Conservation (phyloP, 2,113 vertebrate species). For the Zosterops hypoxanthus region DNA sequence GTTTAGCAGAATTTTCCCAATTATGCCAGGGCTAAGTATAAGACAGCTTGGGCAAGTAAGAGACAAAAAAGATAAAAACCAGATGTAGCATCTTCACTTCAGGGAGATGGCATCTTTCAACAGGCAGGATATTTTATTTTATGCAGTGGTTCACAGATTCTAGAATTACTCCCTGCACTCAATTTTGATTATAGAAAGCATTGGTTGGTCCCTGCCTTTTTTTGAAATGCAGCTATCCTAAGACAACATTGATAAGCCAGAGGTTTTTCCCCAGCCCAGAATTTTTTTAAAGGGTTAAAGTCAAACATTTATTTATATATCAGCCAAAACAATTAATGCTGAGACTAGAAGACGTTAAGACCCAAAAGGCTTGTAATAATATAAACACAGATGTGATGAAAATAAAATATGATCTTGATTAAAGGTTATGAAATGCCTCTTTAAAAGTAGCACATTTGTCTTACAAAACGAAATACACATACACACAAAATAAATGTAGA, state of each 20-base stretch:
- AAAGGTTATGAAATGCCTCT: constrained; percentile 31
- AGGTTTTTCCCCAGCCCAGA: background rate
- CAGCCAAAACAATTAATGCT: constrained; percentile 15
- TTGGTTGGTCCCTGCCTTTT: background rate
- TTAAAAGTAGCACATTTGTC: constrained; percentile 30
- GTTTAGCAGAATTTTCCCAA: background rate
- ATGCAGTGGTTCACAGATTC: background rate
- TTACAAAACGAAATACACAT: constrained; percentile 20
- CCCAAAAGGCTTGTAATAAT: constrained; percentile 15
- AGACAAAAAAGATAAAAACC: background rate
- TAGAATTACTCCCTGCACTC: background rate
- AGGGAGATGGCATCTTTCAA: background rate
- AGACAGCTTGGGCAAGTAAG: background rate
- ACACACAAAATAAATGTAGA: background rate
- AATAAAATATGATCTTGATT: constrained; percentile 22
- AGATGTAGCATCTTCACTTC: background rate
- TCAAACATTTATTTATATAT: constrained; percentile 11
- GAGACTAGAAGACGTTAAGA: background rate
- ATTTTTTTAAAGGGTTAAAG: background rate
- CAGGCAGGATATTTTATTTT: background rate
- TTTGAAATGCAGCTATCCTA: background rate
- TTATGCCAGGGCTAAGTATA: background rate
- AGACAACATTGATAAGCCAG: background rate
- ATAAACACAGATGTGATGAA: constrained; percentile 32
- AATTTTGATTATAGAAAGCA: background rate